Base-by-base conservation (phyloP, 2,113 vertebrate species). In the Nerophis lumbriciformis region DNA sequence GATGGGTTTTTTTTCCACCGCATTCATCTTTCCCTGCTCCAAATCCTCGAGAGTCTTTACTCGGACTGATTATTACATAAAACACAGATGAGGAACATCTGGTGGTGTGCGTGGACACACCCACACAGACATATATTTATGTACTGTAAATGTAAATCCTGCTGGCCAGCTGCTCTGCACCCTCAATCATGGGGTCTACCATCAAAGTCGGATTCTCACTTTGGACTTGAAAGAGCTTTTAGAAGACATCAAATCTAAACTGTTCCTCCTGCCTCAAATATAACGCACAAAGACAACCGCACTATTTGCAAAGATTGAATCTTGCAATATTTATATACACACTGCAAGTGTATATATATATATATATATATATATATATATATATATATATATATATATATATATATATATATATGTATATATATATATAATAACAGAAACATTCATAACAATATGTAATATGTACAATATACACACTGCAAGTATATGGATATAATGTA, bases 1-100 rank as follows among this genome's bases (percentile, higher is more conserved):
- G 28, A 67, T 53, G 47, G 19, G 19, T 19, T 19, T 19, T 19
- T 64, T 71, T 84, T 81, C 85, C 85, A 84, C 52, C 58, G 19
- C 37, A 63, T 37, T 51, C 51, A 50, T 19, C 67, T 77, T 75
- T 62, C 66, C 82, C 16, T 60, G 59, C 66, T 67, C 60, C 72
- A 67, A 72, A 59, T 74, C 59, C 52, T 55, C 14, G 2, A 48
- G 57, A 72, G 66, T 69, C 63, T 62, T 76, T 45, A n/a, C 71
- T 55, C 71, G 59, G 76, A 62, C 62, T 72, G 75, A 78, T 74
- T 57, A 74, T 63, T 61, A 57, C 59, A 42, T 67, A 53, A 66
- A 42, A 49, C 52, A 70, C 39, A 55, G 56, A 53, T 9, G 50
- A 48, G 6, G 37, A 64, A 48, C 53, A 65, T 55, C 36, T 50